Base-by-base conservation (phyloP, 2,888 invertebrate genomes). In the Anticlea derivata region DNA sequence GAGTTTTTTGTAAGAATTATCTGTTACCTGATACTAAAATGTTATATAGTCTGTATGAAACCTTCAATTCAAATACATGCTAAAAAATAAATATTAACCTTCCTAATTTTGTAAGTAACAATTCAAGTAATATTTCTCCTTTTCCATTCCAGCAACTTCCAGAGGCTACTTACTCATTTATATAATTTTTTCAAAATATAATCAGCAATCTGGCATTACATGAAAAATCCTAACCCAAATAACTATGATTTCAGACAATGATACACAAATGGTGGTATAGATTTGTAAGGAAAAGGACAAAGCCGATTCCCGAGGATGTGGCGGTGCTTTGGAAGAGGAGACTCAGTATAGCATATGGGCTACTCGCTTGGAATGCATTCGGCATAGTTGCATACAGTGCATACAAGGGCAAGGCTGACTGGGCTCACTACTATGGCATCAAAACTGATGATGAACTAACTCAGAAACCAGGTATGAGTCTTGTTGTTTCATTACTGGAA, bases 311-410 rank as follows among this genome's bases (percentile, higher is more conserved):
- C 10, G 82, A 65, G 51, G 78, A 92, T 7, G 78, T 73, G 23
- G 95, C 95, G 0, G 66, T 79, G 1, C 31, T 86, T 5, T 94
- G 93, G 94, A 94, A 94, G 73, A 81, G 86, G 4, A 88, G 93
- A 12, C 76, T 95, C 0, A 93, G 94, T 56, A 55, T 94, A 51
- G 84, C 78, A 0, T 95, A 95, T 68, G 92, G 92, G 24, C 46
- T 95, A 31, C n/a, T 93, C 5, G 93, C 94, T 7, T 95, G 95
- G 95, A 93, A 95, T 78, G 94, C 94, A 0, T 93, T 95, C 70
- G 95, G 94, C 6, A 65, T 93, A 10, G 92, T 95, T 2, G 60
- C 89, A 11, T 95, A 93, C 63, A 91, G 86, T 78, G 72, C 89
- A 7, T 93, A 86, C 57, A 69, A 85, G 57, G 95, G 95, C 1